A percentile compares a stretch with the other conserved stretches of the same genome.
These are phyloP conservation scores for Amazonetta brasiliensis DNA, from an alignment of 2,797 vertebrate genomes.

Conservation along the genomic window DNA sequence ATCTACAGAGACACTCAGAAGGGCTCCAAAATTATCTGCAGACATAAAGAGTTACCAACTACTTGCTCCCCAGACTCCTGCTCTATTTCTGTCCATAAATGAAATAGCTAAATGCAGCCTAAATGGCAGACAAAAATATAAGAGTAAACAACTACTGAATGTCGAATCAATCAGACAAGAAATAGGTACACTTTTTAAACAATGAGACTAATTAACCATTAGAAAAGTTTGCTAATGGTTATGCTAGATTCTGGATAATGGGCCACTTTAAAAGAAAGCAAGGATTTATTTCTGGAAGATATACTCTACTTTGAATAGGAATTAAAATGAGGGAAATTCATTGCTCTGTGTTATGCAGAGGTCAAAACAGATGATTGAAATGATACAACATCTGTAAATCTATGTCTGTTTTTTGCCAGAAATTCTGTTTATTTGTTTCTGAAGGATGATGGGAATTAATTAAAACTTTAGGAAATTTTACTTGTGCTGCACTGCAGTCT, in stretches of 20 bases:
- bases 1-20: neutral
- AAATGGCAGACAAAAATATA: neutral
- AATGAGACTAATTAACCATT: neutral
- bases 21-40: neutral
- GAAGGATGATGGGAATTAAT: neutral
- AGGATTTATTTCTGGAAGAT: neutral
- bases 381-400: neutral
- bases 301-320: neutral
- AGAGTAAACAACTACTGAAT: neutral
- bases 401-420: neutral
- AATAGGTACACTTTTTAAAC: neutral
- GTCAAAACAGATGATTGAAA: neutral
- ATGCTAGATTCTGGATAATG: neutral
- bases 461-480: neutral
- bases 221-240: neutral
- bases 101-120: neutral
- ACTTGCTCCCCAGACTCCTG: neutral
- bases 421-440: neutral
- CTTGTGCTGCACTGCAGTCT: neutral
- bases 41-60: neutral
- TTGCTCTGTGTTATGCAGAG: neutral
- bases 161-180: neutral
- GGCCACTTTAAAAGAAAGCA: neutral
- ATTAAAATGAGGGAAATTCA: neutral
- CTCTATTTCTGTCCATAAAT: neutral